Evolutionary conservation across 2,113 vertebrate genomes (phyloP), one percentile per base, ranked within the genome.

Genomic region (Leptocoma aspasia): DNA sequence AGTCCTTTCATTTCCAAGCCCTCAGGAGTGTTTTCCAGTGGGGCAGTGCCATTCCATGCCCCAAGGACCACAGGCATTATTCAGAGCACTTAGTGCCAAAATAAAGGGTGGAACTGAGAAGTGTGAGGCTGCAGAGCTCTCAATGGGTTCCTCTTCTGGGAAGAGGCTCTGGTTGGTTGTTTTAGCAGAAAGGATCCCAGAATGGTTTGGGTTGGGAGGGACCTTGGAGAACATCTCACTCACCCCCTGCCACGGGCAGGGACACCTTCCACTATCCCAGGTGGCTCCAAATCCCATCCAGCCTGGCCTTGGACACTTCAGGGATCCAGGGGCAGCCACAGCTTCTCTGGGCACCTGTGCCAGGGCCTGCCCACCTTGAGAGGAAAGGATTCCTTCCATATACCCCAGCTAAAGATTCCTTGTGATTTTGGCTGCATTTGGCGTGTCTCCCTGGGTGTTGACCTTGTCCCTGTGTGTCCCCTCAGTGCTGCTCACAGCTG

Each of bases 401-500:
- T 5, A 49, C 7, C 70, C 54, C 71, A 19, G 22, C 47, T 31
- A 4, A 9, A 8, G 0, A 3, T 35, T 19, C 27, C 18, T 15
- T 3, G 4, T 50, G 4, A 1, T 45, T 11, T 39, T 7, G 3
- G 66, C 15, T 22, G 53, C 2, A 0, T 41, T 20, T 19, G n/a
- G 18, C 0, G 3, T 3, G 45, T 39, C 33, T 65, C 7, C 0
- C 5, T 20, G 45, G 1, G 9, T 44, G 12, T 89, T 87, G 72
- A 95, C 3, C 1, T 21, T 49, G 56, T 92, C 11, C 44, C 53
- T 23, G 31, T 35, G 26, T 41, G 12, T 59, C 61, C 76, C 82
- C 92, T 0, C 97, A 99, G 99, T 99, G 91, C 86, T 99, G 71
- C 97, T 99, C 90, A 99, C 99, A 0, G 98, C 99, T 0, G 98